Evolutionary conservation across 2,888 invertebrate species (phyloP).

Genomic region (Erebia epiphron): DNA sequence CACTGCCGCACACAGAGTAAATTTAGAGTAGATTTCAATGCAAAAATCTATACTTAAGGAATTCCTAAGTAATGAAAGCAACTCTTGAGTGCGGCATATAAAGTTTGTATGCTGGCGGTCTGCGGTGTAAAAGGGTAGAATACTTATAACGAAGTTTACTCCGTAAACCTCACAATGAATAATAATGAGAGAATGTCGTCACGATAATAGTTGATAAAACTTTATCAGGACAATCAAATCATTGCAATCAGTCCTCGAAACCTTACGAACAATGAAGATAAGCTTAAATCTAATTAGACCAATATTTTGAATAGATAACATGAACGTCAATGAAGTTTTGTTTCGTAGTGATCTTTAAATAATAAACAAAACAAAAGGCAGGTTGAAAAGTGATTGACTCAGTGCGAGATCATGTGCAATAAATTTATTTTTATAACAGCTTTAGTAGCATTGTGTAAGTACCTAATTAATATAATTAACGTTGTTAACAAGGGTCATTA

Average conservation of each 20-base stretch:
- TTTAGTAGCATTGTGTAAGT: constrained; percentile 11
- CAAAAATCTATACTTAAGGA: no score
- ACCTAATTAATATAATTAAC: not conserved
- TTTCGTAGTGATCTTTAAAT: not conserved
- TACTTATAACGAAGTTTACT: not conserved
- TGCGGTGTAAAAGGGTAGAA: not conserved
- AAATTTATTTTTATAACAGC: not conserved
- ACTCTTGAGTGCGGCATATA: no score
- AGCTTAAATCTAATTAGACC: constrained; percentile 23
- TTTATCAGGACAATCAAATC: constrained; percentile 50
- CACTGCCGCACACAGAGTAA: no score
- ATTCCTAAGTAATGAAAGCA: no score
- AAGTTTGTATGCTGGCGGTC: no score
- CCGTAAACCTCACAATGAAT: not conserved
- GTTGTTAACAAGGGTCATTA: no score
- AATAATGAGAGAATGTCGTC: constrained; percentile 24
- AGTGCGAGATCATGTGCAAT: not conserved
- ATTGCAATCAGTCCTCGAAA: constrained; percentile 53
- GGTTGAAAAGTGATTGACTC: not conserved
- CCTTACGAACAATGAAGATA: constrained; percentile 47
- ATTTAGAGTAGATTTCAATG: no score
- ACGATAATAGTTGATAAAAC: constrained; percentile 29
- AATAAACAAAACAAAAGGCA: constrained; percentile 22
- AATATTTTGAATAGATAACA: constrained; percentile 29
- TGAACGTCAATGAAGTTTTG: constrained; percentile 16